Conservation (phyloP, 2,797 vertebrate genomes). For the Iguana delicatissima region DNA sequence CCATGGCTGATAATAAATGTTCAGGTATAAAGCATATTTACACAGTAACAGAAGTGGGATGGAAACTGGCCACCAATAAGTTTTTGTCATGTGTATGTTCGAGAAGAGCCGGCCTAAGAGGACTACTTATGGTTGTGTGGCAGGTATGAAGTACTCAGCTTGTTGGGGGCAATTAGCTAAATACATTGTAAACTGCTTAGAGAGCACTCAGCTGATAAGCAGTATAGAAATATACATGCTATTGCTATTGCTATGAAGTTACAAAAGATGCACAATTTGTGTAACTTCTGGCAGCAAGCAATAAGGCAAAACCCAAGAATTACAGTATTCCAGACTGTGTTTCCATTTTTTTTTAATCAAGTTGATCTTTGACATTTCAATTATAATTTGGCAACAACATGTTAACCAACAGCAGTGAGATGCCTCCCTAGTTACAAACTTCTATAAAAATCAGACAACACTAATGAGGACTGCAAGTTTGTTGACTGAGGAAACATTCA, state of each 20-base stretch:
- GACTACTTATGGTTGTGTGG: not conserved
- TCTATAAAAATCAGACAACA: not conserved
- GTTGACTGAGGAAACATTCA: not conserved
- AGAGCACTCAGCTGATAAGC: no score
- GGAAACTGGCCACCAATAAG: no score
- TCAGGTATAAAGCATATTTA: no score
- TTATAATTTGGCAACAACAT: not conserved
- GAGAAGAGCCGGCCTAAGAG: not conserved
- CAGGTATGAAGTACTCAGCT: no score
- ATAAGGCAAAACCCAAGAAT: not conserved
- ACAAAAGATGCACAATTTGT: not conserved
- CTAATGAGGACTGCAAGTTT: not conserved
- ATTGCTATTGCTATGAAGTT: no score
- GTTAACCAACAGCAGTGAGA: not conserved
- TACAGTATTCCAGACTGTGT: no score
- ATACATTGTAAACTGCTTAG: no score
- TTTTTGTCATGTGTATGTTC: no score
- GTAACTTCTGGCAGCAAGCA: not conserved
- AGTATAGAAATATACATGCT: no score
- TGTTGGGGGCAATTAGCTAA: no score
- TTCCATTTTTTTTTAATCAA: not conserved
- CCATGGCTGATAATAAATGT: no score
- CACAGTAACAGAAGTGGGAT: no score
- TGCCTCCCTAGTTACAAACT: not conserved
- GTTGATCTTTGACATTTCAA: not conserved